Percentiles rank a stretch among this genome's conserved stretches.
Conservation (phyloP, 2,113 vertebrate genomes). For the Petromus typicus region DNA sequence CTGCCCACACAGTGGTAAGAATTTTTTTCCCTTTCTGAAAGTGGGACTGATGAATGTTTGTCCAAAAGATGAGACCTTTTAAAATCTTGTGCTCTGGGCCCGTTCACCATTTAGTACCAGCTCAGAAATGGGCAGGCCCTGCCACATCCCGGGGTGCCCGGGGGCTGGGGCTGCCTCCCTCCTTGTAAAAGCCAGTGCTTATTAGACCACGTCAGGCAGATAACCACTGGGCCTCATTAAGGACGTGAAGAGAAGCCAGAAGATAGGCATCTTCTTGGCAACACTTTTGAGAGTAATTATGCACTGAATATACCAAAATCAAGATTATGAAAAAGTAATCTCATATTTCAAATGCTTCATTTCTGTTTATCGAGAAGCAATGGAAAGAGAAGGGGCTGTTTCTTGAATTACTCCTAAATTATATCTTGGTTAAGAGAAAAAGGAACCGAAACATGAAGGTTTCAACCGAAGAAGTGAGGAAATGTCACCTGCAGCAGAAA, state of each 20-base stretch:
- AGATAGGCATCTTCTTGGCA: slow-evolving; percentile 10
- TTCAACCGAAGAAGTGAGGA: slow-evolving; percentile 37
- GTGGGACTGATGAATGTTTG: background rate
- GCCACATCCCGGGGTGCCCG: background rate
- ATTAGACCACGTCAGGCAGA: background rate
- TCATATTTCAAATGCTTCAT: background rate
- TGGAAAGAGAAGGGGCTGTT: slow-evolving; percentile 46
- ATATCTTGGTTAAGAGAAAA: background rate
- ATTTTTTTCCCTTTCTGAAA: background rate
- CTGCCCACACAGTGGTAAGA: background rate
- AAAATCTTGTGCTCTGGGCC: background rate
- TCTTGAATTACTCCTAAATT: slow-evolving; percentile 1
- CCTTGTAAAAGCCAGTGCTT: background rate
- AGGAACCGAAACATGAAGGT: slow-evolving; percentile 6
- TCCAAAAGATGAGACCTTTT: background rate
- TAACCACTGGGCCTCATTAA: background rate
- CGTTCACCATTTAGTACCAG: background rate
- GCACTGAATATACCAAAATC: slow-evolving; percentile 7
- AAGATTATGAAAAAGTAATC: background rate
- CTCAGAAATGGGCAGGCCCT: background rate
- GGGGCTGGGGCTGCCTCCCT: background rate
- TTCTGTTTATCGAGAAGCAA: slow-evolving; percentile 3
- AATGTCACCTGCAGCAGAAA: background rate
- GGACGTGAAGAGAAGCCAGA: background rate
- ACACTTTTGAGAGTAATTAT: background rate